Evolutionary conservation across 2,113 vertebrate species (phyloP).

Genomic region (Martes martes): DNA sequence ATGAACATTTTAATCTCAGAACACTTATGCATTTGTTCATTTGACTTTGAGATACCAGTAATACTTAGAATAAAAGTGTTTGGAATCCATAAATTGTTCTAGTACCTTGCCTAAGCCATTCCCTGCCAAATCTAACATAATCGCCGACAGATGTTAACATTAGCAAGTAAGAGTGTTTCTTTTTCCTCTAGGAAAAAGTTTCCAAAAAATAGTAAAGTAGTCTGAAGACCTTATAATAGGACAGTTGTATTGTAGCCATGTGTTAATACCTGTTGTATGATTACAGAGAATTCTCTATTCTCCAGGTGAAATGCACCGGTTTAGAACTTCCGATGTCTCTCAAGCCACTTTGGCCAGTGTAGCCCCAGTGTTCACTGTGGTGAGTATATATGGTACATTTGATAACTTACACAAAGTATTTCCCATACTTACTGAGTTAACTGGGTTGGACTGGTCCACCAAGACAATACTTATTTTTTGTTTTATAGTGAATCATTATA

Average conservation of each 20-base stretch:
- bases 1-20: not conserved
- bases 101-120: not conserved
- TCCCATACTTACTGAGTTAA: not conserved
- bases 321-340: constrained; percentile 82
- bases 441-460: not conserved
- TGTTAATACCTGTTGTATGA: not conserved
- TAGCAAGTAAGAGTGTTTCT: not conserved
- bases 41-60: not conserved
- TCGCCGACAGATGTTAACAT: not conserved
- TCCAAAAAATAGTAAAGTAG: not conserved
- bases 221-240: not conserved
- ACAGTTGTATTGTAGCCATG: not conserved
- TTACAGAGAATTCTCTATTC: not conserved
- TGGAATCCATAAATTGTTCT: not conserved
- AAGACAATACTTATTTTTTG: not conserved
- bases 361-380: constrained; percentile 91
- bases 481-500: not conserved
- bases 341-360: constrained; percentile 90
- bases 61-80: not conserved
- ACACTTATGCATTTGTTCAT: not conserved
- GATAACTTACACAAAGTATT: not conserved
- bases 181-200: not conserved
- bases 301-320: constrained; percentile 77
- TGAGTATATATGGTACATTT: constrained; percentile 75
- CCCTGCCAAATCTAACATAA: not conserved